Percentiles rank a stretch among this genome's conserved stretches.
phyloP scores from a whole-genome alignment of 1,140 invertebrate genomes.

The Eriocheir sinensis region DNA sequence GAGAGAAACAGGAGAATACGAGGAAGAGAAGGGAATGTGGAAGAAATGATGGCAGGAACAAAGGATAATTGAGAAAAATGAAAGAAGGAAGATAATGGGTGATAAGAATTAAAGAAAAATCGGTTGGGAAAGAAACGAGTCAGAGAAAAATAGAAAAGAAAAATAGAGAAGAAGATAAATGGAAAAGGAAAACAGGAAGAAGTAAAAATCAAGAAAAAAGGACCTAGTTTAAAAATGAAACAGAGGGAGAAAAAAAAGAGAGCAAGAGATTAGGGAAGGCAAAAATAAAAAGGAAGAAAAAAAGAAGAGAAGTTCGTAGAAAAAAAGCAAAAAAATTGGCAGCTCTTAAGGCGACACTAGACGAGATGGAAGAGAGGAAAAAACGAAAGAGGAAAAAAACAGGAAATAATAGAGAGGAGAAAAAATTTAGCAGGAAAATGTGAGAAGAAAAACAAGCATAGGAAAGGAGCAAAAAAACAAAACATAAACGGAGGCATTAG shows the following conservation, averaged over 20 bases:
- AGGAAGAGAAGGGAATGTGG: neutral
- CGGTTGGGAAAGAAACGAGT: too few relatives aligned
- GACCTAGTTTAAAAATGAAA: neutral
- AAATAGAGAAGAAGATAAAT: constrained; percentile 1
- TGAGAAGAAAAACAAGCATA: neutral
- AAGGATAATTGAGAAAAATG: neutral
- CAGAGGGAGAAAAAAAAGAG: too few relatives aligned
- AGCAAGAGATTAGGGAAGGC: neutral
- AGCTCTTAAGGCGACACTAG: too few relatives aligned
- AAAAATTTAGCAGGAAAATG: neutral
- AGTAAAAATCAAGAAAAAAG: neutral
- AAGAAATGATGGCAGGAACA: neutral
- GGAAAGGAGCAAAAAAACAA: neutral
- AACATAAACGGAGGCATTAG: neutral
- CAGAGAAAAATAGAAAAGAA: neutral
- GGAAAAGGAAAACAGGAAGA: neutral
- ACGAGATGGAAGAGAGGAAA: too few relatives aligned
- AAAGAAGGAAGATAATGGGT: neutral
- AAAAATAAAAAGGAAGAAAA: neutral
- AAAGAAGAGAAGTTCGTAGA: neutral
- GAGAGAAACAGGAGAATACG: neutral
- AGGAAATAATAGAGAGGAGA: too few relatives aligned
- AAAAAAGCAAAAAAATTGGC: too few relatives aligned
- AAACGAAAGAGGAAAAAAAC: too few relatives aligned
- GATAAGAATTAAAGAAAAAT: too few relatives aligned